Conservation (phyloP, 2,888 invertebrate genomes). For the Trissoscelio sp. region DNA sequence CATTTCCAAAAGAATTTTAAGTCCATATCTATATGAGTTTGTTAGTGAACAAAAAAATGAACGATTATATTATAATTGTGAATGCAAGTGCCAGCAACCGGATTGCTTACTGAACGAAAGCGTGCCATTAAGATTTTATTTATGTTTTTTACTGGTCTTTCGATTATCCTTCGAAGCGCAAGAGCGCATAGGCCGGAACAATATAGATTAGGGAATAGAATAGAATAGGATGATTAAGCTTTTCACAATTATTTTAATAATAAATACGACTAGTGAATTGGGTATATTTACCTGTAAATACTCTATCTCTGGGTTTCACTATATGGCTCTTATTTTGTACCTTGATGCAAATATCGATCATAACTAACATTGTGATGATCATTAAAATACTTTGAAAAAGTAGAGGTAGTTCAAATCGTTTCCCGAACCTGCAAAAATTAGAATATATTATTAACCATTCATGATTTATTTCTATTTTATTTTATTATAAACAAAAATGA, state of each 20-base stretch:
- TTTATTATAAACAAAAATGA: too few species aligned
- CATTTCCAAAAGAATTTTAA: conserved; percentile 98
- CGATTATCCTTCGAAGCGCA: conserved; percentile 16
- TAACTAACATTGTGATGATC: conserved; percentile 97
- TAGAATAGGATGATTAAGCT: conserved; percentile 26
- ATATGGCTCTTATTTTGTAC: conserved; percentile 93
- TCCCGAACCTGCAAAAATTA: conserved; percentile 93
- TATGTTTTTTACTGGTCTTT: conserved; percentile 9
- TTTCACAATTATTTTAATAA: conserved; percentile 49
- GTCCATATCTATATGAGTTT: conserved; percentile 91
- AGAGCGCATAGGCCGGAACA: conserved; percentile 15
- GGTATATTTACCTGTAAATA: conserved; percentile 95
- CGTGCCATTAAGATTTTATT: conserved; percentile 19
- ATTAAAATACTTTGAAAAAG: conserved; percentile 98
- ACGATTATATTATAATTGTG: conserved; percentile 62
- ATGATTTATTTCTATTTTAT: too few species aligned
- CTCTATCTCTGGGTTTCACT: conserved; percentile 89
- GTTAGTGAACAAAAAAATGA: conserved; percentile 67
- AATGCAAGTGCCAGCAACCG: conserved; percentile 37
- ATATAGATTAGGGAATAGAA: conserved; percentile 17
- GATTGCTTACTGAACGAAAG: conserved; percentile 57
- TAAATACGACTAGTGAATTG: too few species aligned
- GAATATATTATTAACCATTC: too few species aligned
- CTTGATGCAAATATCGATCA: conserved; percentile 96
- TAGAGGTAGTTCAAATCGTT: conserved; percentile 97